Percentiles rank a stretch among this genome's conserved stretches.
Evolutionary conservation across 1,140 invertebrate genomes (phyloP).

Genomic region (Megalopta genalis): DNA sequence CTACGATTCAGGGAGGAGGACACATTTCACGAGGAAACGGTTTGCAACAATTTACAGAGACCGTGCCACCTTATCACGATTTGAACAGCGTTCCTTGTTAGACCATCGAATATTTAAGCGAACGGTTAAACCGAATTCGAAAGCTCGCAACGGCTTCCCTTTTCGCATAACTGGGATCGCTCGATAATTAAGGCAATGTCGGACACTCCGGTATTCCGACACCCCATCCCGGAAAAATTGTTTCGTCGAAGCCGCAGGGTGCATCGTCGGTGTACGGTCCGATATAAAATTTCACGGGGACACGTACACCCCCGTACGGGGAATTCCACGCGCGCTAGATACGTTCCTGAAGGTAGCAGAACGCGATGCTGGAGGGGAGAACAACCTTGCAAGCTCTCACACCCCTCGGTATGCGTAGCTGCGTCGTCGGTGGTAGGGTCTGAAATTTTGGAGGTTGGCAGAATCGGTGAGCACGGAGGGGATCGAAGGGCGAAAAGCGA

Average conservation of each 20-base stretch:
- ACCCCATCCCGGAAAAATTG: background rate
- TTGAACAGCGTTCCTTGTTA: too few relatives aligned
- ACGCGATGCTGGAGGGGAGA: slow-evolving; percentile 60
- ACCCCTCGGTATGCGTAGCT: slow-evolving; percentile 73
- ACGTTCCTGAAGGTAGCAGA: slow-evolving; percentile 71
- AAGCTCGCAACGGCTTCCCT: background rate
- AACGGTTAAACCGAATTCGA: background rate
- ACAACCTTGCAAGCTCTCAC: slow-evolving; percentile 77
- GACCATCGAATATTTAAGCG: too few relatives aligned
- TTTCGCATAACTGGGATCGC: slow-evolving; percentile 15
- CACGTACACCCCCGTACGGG: background rate
- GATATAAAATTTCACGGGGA: slow-evolving; percentile 28
- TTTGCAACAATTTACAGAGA: too few relatives aligned
- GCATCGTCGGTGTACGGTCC: background rate
- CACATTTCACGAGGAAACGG: too few relatives aligned
- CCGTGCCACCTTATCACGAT: too few relatives aligned
- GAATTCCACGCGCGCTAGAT: slow-evolving; percentile 31
- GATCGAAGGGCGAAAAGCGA: slow-evolving; percentile 66
- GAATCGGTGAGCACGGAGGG: slow-evolving; percentile 61
- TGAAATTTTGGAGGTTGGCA: slow-evolving; percentile 67
- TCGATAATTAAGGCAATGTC: slow-evolving; percentile 38
- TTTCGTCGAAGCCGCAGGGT: background rate
- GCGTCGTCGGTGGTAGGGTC: slow-evolving; percentile 61
- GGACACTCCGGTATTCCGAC: background rate
- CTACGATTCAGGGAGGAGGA: too few relatives aligned